Percentiles rank a stretch among this genome's conserved stretches.
These are phyloP conservation scores for Yponomeuta malinellus DNA, from an alignment of 2,888 invertebrate species.

Conservation along the genomic window DNA sequence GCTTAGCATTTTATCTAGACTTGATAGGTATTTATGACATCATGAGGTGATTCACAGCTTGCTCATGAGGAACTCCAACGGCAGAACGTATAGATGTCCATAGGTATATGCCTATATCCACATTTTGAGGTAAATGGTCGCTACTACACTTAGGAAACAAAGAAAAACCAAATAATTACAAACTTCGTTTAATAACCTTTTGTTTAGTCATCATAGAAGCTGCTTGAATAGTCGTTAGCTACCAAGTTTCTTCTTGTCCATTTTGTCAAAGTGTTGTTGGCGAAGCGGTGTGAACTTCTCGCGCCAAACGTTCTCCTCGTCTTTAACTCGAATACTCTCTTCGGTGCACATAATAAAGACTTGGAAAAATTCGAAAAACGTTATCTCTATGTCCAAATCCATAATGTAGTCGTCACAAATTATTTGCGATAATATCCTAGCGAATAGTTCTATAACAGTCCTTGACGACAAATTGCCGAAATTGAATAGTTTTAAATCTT, in stretches of 20 bases:
- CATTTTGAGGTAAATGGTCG: no score
- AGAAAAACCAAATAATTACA: no score
- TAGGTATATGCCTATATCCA: no score
- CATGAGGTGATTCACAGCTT: no score
- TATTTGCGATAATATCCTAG: conserved; percentile 66
- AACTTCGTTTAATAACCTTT: no score
- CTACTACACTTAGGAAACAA: no score
- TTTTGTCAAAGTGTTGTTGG: neutral
- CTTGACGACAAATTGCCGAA: conserved; percentile 52
- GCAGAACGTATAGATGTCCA: no score
- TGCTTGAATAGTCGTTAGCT: neutral
- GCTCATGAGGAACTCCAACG: no score
- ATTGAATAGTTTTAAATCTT: conserved; percentile 45
- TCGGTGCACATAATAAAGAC: conserved; percentile 62
- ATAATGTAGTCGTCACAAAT: conserved; percentile 45
- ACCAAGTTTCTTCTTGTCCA: neutral
- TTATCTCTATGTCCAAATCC: conserved; percentile 67
- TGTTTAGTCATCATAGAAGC: neutral
- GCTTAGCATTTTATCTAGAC: no score
- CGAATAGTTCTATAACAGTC: conserved; percentile 46
- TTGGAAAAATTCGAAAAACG: conserved; percentile 79
- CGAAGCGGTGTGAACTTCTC: neutral
- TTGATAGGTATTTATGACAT: no score
- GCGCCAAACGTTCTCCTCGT: conserved; percentile 31
- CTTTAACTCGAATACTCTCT: conserved; percentile 47